Conservation (phyloP, 2,113 vertebrate genomes). For the Xiphophorus maculatus region DNA sequence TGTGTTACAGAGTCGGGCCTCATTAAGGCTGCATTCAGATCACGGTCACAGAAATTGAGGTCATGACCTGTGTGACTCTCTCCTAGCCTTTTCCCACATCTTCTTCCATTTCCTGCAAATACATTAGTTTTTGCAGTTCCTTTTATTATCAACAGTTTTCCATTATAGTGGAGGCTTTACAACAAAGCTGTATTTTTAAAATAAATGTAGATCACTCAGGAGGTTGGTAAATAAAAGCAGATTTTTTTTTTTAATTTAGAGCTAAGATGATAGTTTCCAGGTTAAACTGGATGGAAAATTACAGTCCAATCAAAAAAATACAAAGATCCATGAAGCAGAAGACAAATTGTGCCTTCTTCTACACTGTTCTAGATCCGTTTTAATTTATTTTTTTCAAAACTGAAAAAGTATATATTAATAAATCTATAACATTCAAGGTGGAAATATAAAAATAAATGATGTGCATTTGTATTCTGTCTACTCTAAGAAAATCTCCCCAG, state of each 20-base stretch:
- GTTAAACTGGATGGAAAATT: too few species aligned
- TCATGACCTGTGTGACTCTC: constrained; percentile 39
- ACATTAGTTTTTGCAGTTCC: constrained; percentile 24
- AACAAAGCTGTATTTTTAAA: not conserved
- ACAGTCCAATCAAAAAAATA: too few species aligned
- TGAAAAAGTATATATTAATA: too few species aligned
- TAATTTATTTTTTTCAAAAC: not conserved
- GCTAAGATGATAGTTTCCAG: too few species aligned
- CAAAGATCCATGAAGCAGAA: too few species aligned
- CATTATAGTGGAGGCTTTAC: not conserved
- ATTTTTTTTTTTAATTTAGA: too few species aligned
- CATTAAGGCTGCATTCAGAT: constrained; percentile 29
- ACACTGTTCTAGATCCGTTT: not conserved
- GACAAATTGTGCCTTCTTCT: too few species aligned
- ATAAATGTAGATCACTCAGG: not conserved
- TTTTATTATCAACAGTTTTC: constrained; percentile 14
- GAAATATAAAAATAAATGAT: too few species aligned
- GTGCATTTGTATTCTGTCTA: too few species aligned
- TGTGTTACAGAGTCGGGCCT: constrained; percentile 12
- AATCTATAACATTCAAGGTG: too few species aligned
- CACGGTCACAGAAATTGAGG: constrained; percentile 35
- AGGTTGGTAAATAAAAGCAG: not conserved
- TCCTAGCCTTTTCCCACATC: constrained; percentile 51
- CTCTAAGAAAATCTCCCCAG: too few species aligned
- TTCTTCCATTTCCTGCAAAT: constrained; percentile 51